These are phyloP conservation scores for Mesaphorura yosii DNA, from an alignment of 1,140 invertebrate species.

Conservation along the genomic window DNA sequence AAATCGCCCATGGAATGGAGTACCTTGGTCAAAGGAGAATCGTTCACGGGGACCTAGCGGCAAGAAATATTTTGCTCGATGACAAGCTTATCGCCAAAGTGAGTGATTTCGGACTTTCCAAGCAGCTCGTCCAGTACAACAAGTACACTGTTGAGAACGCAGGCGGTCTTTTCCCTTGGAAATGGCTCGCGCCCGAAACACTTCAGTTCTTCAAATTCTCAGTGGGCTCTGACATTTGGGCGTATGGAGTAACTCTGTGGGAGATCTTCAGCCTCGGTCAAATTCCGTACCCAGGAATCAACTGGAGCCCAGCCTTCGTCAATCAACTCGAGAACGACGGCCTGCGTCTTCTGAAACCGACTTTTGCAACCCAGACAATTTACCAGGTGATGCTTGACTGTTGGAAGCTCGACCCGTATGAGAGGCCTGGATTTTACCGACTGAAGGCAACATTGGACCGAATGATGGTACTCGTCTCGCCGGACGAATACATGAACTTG, in stretches of 20 bases:
- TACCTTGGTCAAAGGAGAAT: conserved; percentile 35
- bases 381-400: background rate
- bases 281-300: conserved; percentile 1
- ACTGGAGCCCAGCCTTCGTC: background rate
- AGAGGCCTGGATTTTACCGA: background rate
- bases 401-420: conserved; percentile 9
- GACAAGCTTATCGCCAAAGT: conserved; percentile 12
- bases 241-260: conserved; percentile 1
- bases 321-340: conserved; percentile 5
- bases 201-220: background rate
- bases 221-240: background rate
- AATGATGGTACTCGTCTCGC: no score
- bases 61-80: conserved; percentile 21
- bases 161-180: background rate
- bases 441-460: background rate
- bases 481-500: no score
- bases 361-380: background rate
- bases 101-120: conserved; percentile 24
- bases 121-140: conserved; percentile 32
- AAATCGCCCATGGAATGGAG: conserved; percentile 34
- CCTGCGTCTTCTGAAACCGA: background rate
- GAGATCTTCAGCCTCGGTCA: background rate
- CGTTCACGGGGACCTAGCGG: conserved; percentile 23
- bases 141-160: conserved; percentile 29
- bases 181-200: background rate